Evolutionary conservation across 2,797 vertebrate species (phyloP).

Genomic region (Liparis tanakae): DNA sequence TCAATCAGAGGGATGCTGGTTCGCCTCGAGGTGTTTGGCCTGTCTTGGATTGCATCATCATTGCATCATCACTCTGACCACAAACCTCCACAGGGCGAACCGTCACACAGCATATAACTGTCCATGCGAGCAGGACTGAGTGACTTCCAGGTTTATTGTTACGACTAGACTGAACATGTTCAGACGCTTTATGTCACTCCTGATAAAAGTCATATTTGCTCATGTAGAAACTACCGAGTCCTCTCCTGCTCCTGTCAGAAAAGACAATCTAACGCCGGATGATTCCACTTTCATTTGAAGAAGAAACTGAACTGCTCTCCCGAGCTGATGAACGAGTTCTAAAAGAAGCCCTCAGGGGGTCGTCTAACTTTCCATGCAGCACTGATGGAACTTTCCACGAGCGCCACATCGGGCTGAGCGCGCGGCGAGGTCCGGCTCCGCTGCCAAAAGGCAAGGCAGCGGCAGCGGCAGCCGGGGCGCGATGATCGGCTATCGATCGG

Average conservation of each 20-base stretch:
- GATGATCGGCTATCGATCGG: conserved; percentile 13
- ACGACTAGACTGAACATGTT: neutral
- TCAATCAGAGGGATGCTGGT: too few species aligned
- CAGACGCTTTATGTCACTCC: neutral
- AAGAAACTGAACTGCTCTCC: neutral
- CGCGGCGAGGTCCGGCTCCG: neutral
- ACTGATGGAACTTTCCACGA: conserved; percentile 19
- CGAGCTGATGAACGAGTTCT: too few species aligned
- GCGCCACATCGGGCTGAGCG: conserved; percentile 7
- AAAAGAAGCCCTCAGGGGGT: neutral
- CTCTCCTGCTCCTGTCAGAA: neutral
- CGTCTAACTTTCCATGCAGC: conserved; percentile 18
- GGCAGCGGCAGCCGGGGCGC: conserved; percentile 19
- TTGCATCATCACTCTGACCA: neutral
- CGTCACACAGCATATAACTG: neutral
- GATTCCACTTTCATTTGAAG: neutral
- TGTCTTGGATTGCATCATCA: too few species aligned
- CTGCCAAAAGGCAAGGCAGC: neutral
- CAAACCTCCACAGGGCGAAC: neutral
- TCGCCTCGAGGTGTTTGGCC: too few species aligned
- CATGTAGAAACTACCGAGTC: too few species aligned
- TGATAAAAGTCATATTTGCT: neutral
- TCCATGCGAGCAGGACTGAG: neutral
- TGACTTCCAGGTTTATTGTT: neutral
- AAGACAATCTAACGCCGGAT: neutral